A percentile compares a stretch with the other conserved stretches of the same genome.
These are phyloP conservation scores for Acanthococcus lagerstroemiae DNA, from an alignment of 2,888 invertebrate species.

Conservation along the genomic window DNA sequence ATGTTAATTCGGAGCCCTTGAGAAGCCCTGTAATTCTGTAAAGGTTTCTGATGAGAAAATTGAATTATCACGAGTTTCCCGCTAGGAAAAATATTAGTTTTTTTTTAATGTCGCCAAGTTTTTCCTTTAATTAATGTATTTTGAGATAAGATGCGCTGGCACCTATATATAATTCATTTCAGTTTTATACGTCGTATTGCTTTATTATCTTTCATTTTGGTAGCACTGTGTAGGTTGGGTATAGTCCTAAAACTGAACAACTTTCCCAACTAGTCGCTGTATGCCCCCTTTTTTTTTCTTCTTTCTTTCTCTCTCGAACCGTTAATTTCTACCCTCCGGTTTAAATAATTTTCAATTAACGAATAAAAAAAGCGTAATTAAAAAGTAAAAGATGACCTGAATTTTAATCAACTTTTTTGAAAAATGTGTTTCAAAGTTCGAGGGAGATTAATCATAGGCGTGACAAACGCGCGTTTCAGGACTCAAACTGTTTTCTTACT, in stretches of 20 bases:
- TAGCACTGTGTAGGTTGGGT: slow-evolving; percentile 8
- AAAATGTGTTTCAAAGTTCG: slow-evolving; percentile 23
- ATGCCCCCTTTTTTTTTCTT: background rate
- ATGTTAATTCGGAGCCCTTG: background rate
- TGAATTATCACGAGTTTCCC: slow-evolving; percentile 31
- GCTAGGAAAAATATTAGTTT: slow-evolving; percentile 31
- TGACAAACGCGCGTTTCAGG: background rate
- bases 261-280: slow-evolving; percentile 5
- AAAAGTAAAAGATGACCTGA: slow-evolving; percentile 31
- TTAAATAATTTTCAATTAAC: slow-evolving; percentile 31
- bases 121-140: slow-evolving; percentile 31
- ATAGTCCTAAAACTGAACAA: slow-evolving; percentile 28
- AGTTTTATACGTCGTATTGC: slow-evolving; percentile 30
- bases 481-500: no score
- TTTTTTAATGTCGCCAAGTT: slow-evolving; percentile 29
- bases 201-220: slow-evolving; percentile 29
- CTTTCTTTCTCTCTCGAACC: background rate
- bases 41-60: slow-evolving; percentile 29
- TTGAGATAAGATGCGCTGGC: slow-evolving; percentile 29
- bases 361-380: slow-evolving; percentile 27
- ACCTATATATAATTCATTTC: slow-evolving; percentile 31
- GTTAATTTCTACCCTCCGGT: slow-evolving; percentile 24
- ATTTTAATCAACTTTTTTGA: slow-evolving; percentile 29
- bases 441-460: slow-evolving; percentile 21
- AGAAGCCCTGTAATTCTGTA: slow-evolving; percentile 22